These are phyloP conservation scores for Notodonta ziczac DNA, from an alignment of 2,888 invertebrate genomes.

Conservation along the genomic window DNA sequence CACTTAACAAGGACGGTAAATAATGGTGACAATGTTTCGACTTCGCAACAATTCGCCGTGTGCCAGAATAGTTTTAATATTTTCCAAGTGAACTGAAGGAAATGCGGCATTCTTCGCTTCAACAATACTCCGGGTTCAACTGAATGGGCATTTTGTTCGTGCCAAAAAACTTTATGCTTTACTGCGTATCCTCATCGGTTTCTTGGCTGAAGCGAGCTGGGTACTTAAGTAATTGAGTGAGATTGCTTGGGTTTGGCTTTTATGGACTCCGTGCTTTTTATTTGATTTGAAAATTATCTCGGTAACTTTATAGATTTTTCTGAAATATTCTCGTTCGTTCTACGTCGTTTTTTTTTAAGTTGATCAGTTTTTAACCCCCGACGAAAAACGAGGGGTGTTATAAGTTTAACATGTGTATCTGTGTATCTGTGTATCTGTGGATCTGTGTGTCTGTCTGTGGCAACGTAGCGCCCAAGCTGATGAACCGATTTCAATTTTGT, in stretches of 20 bases:
- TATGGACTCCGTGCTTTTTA: conserved; percentile 33
- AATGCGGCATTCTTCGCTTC: conserved; percentile 31
- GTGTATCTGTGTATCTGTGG: no score
- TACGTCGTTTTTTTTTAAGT: background rate
- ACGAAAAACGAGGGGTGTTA: no score
- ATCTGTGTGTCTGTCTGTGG: no score
- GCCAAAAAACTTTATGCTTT: conserved; percentile 60
- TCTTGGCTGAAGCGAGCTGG: conserved; percentile 50
- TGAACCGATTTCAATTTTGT: no score
- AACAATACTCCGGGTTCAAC: conserved; percentile 30
- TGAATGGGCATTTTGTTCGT: conserved; percentile 40
- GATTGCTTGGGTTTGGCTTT: conserved; percentile 50
- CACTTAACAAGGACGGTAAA: conserved; percentile 14
- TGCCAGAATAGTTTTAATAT: conserved; percentile 38
- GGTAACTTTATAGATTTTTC: background rate
- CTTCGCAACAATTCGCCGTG: conserved; percentile 9
- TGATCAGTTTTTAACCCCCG: no score
- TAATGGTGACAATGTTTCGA: conserved; percentile 14
- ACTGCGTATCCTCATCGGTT: conserved; percentile 46
- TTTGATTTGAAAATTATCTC: conserved; percentile 25
- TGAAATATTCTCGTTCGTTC: background rate
- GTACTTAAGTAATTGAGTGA: conserved; percentile 63
- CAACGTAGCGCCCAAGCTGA: no score
- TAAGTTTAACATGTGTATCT: no score
- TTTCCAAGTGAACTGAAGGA: conserved; percentile 30